Evolutionary conservation across 2,113 vertebrate species (phyloP), one percentile per base, ranked within the genome.

Genomic region (Peromyscus leucopus): DNA sequence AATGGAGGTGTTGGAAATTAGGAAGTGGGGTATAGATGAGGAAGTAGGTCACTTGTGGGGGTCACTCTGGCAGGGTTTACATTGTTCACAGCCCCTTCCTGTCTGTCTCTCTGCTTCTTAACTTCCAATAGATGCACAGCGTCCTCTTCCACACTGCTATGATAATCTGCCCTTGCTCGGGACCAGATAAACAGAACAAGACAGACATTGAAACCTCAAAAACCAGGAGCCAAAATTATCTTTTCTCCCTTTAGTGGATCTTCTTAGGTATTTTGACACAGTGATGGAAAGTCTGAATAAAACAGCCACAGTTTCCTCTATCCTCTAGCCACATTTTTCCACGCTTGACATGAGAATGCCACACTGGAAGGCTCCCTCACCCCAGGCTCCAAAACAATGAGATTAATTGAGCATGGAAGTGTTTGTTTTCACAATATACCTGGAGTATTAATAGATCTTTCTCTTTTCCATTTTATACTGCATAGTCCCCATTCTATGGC

Each of bases 391-490:
- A 63, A 84, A 46, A n/a, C 39, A 63, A 31, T 13, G 22, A 22
- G 39, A 39, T 42, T 59, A 75, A 42, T 7, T 46, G 39, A 63
- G 21, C n/a, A 63, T 33, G 28, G 31, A 22, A 28, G 33, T 82
- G 17, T 36, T 80, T 36, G 31, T 36, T 36, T 80, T 82, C 79
- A 57, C 51, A n/a, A 82, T 22, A 57, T 17, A 82, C 42, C n/a
- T 26, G 15, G 31, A 82, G 5, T 57, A 57, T 69, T 33, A 78
- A 63, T 17, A 80, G 74, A 55, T 79, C 16, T 7, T 67, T 86
- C 85, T 76, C 39, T 11, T 74, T 76, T 90, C n/a, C 95, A 83
- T 61, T 65, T 83, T 72, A 91, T 88, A 90, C 67, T 16, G 82
- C 42, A 39, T 33, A 57, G 67, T 90, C 22, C 24, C 69, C 57